Conservation (phyloP, 2,888 invertebrate species). For the Macrostomum cliftonense region DNA sequence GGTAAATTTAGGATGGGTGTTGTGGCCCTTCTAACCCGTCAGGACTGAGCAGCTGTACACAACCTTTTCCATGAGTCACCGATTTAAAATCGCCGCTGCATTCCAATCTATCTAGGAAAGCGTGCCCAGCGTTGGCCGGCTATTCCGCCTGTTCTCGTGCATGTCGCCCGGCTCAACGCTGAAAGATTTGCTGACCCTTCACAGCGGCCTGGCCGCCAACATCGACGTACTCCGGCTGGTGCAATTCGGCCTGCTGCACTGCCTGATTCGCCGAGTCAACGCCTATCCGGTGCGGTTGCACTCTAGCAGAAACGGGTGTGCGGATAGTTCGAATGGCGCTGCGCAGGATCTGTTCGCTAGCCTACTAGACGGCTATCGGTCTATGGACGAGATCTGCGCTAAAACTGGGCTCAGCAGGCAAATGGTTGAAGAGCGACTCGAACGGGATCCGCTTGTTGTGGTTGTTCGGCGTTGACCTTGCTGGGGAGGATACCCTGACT, state of each 20-base stretch:
- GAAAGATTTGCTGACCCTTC: background rate
- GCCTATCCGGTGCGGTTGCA: constrained; percentile 42
- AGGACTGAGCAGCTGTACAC: too few relatives aligned
- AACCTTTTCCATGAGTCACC: too few relatives aligned
- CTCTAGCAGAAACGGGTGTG: background rate
- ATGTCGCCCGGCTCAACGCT: background rate
- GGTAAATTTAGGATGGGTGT: too few relatives aligned
- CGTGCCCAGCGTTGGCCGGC: background rate
- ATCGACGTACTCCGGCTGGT: constrained; percentile 42
- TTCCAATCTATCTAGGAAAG: too few relatives aligned
- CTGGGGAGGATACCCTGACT: too few relatives aligned
- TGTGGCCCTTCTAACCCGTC: too few relatives aligned
- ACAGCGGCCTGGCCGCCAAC: background rate
- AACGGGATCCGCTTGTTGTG: too few relatives aligned
- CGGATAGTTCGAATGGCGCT: background rate
- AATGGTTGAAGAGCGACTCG: too few relatives aligned
- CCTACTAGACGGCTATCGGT: constrained; percentile 34
- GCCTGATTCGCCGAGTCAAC: constrained; percentile 58
- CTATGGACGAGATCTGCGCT: constrained; percentile 75
- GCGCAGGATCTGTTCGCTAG: background rate
- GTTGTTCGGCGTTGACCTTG: too few relatives aligned
- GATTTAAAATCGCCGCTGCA: too few relatives aligned
- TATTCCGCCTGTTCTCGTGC: constrained; percentile 1
- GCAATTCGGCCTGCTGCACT: constrained; percentile 67
- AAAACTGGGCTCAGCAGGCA: constrained; percentile 41